These are phyloP conservation scores for Eumeta japonica DNA, from an alignment of 1,140 invertebrate species.

Conservation along the genomic window DNA sequence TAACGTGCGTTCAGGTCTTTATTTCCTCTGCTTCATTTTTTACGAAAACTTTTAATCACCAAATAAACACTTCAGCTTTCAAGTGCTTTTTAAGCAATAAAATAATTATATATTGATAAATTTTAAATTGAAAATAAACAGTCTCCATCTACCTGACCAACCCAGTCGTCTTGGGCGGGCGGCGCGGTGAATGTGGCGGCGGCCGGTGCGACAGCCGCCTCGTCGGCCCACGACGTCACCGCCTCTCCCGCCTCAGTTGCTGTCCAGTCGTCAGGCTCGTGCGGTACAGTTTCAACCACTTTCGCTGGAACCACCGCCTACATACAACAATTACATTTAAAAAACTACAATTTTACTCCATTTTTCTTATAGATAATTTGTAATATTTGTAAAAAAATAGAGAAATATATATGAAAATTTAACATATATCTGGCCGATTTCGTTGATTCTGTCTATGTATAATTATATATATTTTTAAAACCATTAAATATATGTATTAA, in stretches of 20 bases:
- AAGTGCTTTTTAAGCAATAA: neutral
- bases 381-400: too few relatives aligned
- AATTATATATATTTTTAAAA: too few relatives aligned
- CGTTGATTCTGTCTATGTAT: too few relatives aligned
- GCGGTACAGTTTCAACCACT: constrained; percentile 35
- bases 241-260: constrained; percentile 30
- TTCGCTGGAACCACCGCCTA: constrained; percentile 33
- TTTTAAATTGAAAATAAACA: too few relatives aligned
- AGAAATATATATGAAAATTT: too few relatives aligned
- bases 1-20: too few relatives aligned
- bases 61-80: too few relatives aligned
- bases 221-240: constrained; percentile 43
- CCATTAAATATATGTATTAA: too few relatives aligned
- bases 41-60: neutral
- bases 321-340: constrained; percentile 3
- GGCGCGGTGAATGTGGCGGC: constrained; percentile 24
- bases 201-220: constrained; percentile 22
- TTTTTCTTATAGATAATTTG: neutral
- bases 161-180: constrained; percentile 41
- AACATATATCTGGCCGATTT: too few relatives aligned
- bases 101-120: too few relatives aligned
- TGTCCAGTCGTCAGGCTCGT: constrained; percentile 36
- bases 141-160: constrained; percentile 45
- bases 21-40: too few relatives aligned
- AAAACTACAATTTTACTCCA: constrained; percentile 1